Evolutionary conservation across 1,140 invertebrate species (phyloP).

Genomic region (Gonioctena quinquepunctata): DNA sequence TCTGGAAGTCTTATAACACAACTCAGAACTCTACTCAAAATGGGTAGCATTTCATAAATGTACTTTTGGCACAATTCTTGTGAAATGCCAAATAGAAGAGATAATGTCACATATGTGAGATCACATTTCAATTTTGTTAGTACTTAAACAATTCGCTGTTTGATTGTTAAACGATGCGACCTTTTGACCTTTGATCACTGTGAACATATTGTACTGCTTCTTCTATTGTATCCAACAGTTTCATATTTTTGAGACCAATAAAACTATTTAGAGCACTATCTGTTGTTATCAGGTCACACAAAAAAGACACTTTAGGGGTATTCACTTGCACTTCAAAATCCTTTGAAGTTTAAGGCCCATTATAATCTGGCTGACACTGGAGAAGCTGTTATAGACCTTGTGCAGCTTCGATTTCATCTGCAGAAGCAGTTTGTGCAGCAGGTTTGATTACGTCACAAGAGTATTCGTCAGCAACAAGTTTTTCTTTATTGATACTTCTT

Average conservation of each 20-base stretch:
- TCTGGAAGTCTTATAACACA: conserved; percentile 4
- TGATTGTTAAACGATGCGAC: conserved; percentile 5
- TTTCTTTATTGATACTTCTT: background rate
- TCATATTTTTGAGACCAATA: background rate
- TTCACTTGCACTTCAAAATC: conserved; percentile 19
- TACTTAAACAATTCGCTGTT: conserved; percentile 3
- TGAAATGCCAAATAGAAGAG: conserved; percentile 12
- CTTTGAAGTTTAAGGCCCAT: conserved; percentile 12
- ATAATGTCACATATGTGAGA: conserved; percentile 11
- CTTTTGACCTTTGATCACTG: conserved; percentile 1
- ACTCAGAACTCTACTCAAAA: too few species aligned
- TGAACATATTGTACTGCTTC: too few species aligned
- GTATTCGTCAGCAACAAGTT: too few species aligned
- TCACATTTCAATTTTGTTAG: conserved; percentile 14
- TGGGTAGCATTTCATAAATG: conserved; percentile 1
- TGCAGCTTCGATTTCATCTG: conserved; percentile 19
- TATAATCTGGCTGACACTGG: conserved; percentile 10
- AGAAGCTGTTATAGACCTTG: too few species aligned
- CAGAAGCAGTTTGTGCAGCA: background rate
- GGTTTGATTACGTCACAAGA: background rate
- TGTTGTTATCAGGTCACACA: conserved; percentile 13
- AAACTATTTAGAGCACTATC: conserved; percentile 17
- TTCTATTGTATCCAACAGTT: background rate
- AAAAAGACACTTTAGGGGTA: conserved; percentile 3
- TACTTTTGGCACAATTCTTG: conserved; percentile 7